Evolutionary conservation across 2,797 vertebrate species (phyloP).

Genomic region (Botia kubotai): DNA sequence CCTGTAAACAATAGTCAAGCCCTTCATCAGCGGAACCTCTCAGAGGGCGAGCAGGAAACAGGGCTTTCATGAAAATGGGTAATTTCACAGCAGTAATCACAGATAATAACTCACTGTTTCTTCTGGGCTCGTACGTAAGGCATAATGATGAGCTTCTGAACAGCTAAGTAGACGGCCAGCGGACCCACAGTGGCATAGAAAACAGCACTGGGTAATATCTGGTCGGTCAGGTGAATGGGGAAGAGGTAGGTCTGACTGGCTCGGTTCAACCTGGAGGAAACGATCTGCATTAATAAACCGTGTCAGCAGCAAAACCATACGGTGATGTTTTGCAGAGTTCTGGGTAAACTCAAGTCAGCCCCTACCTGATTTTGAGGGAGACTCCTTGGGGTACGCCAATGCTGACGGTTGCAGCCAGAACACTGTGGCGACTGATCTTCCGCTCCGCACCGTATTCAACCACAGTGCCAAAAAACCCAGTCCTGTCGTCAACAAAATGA

Average conservation of each 20-base stretch:
- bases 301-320: neutral
- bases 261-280: conserved; percentile 83
- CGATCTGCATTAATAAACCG: neutral
- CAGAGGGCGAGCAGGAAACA: conserved; percentile 3
- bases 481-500: conserved; percentile 72
- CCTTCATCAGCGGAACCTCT: conserved; percentile 8
- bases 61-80: conserved; percentile 7
- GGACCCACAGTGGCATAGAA: conserved; percentile 96
- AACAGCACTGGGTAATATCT: conserved; percentile 93
- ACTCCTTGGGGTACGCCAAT: conserved; percentile 95
- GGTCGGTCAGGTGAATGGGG: conserved; percentile 94
- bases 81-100: conserved; percentile 24
- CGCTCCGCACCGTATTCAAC: conserved; percentile 96
- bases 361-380: conserved; percentile 95
- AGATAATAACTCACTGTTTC: conserved; percentile 82
- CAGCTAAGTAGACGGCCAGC: conserved; percentile 86
- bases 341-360: neutral
- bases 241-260: conserved; percentile 98
- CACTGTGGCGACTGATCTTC: conserved; percentile 95
- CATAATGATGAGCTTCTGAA: conserved; percentile 91
- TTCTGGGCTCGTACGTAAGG: conserved; percentile 91
- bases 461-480: conserved; percentile 94
- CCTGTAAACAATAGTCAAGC: conserved; percentile 43
- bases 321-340: neutral
- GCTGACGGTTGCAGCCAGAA: conserved; percentile 93